phyloP scores from a whole-genome alignment of 1,140 invertebrate species.

The Telenomus remus region DNA sequence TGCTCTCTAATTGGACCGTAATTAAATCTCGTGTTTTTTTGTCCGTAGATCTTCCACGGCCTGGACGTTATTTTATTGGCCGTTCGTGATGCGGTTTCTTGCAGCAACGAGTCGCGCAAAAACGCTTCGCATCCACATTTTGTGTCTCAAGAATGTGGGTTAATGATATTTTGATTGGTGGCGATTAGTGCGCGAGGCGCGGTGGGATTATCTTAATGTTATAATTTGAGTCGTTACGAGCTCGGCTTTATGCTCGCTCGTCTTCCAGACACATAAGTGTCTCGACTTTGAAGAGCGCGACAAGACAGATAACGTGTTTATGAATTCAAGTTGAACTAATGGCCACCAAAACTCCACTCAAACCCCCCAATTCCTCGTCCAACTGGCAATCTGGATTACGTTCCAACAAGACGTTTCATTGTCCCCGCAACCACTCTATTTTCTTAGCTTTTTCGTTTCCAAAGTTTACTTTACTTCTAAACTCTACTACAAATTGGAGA shows the following conservation, averaged over 20 bases:
- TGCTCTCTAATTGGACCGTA: not conserved
- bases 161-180: constrained; percentile 42
- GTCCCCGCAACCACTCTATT: too few species aligned
- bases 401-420: not conserved
- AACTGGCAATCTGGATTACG: constrained; percentile 4
- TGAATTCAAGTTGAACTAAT: constrained; percentile 16
- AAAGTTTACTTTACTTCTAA: too few species aligned
- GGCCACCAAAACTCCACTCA: constrained; percentile 13
- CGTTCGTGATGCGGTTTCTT: not conserved
- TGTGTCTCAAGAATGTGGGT: constrained; percentile 17
- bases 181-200: constrained; percentile 14
- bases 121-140: not conserved
- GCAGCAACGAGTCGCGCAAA: not conserved
- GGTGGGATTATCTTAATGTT: constrained; percentile 22
- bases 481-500: too few species aligned
- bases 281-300: not conserved
- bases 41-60: too few species aligned
- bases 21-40: not conserved
- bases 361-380: constrained; percentile 7
- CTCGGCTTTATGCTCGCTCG: constrained; percentile 5
- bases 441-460: too few species aligned
- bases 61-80: too few species aligned
- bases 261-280: constrained; percentile 1
- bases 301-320: constrained; percentile 34
- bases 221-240: constrained; percentile 21